These are phyloP conservation scores for Sardina pilchardus DNA, from an alignment of 2,113 vertebrate genomes.

Conservation along the genomic window DNA sequence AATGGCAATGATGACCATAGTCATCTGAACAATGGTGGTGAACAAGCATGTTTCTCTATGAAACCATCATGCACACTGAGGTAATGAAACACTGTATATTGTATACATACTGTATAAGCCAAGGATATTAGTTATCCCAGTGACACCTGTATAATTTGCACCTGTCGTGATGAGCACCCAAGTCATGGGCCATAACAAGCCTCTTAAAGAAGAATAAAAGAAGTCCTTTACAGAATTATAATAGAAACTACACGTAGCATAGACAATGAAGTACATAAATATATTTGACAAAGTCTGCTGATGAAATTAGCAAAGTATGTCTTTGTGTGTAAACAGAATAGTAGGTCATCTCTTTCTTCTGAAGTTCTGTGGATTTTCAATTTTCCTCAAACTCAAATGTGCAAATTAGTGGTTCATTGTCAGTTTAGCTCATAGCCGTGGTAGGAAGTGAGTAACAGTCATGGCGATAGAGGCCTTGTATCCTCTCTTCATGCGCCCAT, in stretches of 20 bases:
- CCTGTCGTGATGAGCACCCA: conserved; percentile 69
- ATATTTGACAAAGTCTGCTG: conserved; percentile 78
- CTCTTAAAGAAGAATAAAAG: conserved; percentile 56
- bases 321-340: conserved; percentile 64
- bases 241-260: conserved; percentile 77
- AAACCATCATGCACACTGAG: conserved; percentile 71
- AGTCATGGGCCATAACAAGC: conserved; percentile 51
- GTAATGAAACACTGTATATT: conserved; percentile 71
- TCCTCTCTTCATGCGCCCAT: conserved; percentile 87
- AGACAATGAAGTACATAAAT: conserved; percentile 69
- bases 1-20: conserved; percentile 22
- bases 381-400: conserved; percentile 76
- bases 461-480: conserved; percentile 87
- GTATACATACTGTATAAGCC: conserved; percentile 57
- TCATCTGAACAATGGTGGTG: conserved; percentile 41
- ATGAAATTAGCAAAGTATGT: conserved; percentile 68
- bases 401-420: conserved; percentile 80
- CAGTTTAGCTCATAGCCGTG: conserved; percentile 81
- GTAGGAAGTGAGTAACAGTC: conserved; percentile 96
- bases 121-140: conserved; percentile 55
- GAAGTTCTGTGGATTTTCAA: conserved; percentile 33
- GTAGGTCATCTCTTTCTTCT: conserved; percentile 68
- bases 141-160: conserved; percentile 59
- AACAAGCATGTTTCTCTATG: conserved; percentile 65
- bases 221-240: conserved; percentile 52